phyloP scores from a whole-genome alignment of 2,113 vertebrate species.

The Phyllostomus hastatus region DNA sequence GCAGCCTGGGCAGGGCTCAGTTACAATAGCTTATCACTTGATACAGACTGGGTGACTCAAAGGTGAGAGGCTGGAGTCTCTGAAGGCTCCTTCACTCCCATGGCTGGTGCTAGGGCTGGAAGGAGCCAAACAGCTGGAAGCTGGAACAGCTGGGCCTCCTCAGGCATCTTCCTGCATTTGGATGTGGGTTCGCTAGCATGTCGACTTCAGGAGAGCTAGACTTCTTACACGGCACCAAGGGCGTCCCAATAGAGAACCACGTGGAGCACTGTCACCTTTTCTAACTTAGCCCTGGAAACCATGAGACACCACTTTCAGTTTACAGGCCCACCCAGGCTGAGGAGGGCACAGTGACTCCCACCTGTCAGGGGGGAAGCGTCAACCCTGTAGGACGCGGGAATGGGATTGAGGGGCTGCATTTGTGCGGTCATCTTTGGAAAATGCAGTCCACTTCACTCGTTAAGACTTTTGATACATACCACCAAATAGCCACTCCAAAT shows the following conservation, averaged over 20 bases:
- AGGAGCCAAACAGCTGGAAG: not conserved
- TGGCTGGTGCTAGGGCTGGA: not conserved
- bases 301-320: not conserved
- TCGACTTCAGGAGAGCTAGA: not conserved
- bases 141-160: not conserved
- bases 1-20: not conserved
- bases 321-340: not conserved
- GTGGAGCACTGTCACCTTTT: not conserved
- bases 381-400: not conserved
- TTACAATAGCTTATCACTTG: not conserved
- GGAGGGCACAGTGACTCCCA: too few relatives aligned
- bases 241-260: rapidly evolving
- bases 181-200: not conserved
- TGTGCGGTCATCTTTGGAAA: not conserved
- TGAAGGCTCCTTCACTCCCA: not conserved
- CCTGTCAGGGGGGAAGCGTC: not conserved
- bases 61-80: not conserved
- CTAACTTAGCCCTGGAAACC: not conserved
- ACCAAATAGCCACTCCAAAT: not conserved
- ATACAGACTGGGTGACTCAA: not conserved
- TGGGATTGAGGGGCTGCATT: not conserved
- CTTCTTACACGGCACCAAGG: not conserved
- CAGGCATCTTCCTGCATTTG: not conserved
- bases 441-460: not conserved
- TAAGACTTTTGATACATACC: not conserved